Conservation (phyloP, 2,888 invertebrate genomes). For the Eulithis testata region DNA sequence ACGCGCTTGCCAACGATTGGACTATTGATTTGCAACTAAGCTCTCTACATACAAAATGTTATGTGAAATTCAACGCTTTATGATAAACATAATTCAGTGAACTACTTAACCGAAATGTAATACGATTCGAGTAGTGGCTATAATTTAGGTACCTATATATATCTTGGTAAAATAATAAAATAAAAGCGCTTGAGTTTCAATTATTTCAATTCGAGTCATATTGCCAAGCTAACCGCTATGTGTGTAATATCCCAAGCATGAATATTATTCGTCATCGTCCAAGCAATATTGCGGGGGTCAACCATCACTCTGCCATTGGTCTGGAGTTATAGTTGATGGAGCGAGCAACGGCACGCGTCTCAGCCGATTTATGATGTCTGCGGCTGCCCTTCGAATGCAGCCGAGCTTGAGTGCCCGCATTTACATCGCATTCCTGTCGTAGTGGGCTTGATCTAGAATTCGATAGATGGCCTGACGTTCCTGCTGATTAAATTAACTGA, state of each 20-base stretch:
- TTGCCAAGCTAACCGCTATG: neutral
- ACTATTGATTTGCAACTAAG: slow-evolving; percentile 71
- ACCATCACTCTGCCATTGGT: slow-evolving; percentile 48
- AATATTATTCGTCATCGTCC: slow-evolving; percentile 40
- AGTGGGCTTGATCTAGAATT: slow-evolving; percentile 40
- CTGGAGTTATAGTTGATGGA: slow-evolving; percentile 60
- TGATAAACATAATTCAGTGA: slow-evolving; percentile 2
- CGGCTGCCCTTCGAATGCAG: slow-evolving; percentile 55
- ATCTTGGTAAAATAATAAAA: too few species aligned
- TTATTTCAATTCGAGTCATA: neutral
- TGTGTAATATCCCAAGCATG: slow-evolving; percentile 22
- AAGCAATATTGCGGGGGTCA: slow-evolving; percentile 41
- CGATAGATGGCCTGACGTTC: slow-evolving; percentile 17
- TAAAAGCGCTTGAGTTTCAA: neutral
- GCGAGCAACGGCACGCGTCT: slow-evolving; percentile 53
- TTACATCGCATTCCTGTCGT: slow-evolving; percentile 47
- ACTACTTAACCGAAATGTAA: neutral
- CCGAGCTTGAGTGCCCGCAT: slow-evolving; percentile 53
- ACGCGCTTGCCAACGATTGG: slow-evolving; percentile 75
- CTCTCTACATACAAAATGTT: slow-evolving; percentile 49
- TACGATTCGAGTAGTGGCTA: neutral
- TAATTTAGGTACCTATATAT: too few species aligned
- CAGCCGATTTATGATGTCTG: slow-evolving; percentile 64
- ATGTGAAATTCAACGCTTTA: slow-evolving; percentile 32
- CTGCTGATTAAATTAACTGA: slow-evolving; percentile 16